Evolutionary conservation across 2,113 vertebrate genomes (phyloP).

Genomic region (Origma solitaria): DNA sequence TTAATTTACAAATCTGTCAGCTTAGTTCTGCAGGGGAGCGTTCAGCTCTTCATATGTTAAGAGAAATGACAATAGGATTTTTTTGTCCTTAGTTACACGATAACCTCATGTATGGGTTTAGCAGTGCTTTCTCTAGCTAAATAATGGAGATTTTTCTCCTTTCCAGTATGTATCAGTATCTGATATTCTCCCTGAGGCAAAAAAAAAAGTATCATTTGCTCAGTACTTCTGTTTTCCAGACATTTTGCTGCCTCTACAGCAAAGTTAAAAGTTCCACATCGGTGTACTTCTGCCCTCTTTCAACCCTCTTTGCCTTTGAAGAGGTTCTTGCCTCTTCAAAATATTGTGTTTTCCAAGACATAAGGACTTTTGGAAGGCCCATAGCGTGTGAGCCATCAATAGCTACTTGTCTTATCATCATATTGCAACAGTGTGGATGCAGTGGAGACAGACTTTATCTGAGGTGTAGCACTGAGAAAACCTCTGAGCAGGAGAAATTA

Average conservation of each 20-base stretch:
- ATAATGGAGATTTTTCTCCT: not conserved
- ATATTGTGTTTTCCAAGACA: not conserved
- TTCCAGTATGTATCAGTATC: not conserved
- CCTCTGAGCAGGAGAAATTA: not conserved
- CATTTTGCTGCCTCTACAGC: not conserved
- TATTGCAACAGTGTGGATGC: not conserved
- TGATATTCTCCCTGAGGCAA: not conserved
- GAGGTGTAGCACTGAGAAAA: not conserved
- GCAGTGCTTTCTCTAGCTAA: not conserved
- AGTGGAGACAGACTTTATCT: not conserved
- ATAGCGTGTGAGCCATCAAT: accelerated
- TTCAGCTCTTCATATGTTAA: not conserved
- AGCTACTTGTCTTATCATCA: not conserved
- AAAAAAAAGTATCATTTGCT: not conserved
- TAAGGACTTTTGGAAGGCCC: not conserved
- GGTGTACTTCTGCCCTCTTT: not conserved
- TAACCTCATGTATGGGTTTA: not conserved
- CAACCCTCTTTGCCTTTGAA: not conserved
- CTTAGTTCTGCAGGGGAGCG: not conserved
- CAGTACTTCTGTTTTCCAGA: not conserved
- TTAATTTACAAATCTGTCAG: not conserved
- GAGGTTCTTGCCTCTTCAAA: not conserved
- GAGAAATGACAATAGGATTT: not conserved
- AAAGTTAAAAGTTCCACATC: not conserved
- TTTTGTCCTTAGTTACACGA: not conserved